phyloP scores from a whole-genome alignment of 2,888 invertebrate genomes.

The Sinentomon sp. region DNA sequence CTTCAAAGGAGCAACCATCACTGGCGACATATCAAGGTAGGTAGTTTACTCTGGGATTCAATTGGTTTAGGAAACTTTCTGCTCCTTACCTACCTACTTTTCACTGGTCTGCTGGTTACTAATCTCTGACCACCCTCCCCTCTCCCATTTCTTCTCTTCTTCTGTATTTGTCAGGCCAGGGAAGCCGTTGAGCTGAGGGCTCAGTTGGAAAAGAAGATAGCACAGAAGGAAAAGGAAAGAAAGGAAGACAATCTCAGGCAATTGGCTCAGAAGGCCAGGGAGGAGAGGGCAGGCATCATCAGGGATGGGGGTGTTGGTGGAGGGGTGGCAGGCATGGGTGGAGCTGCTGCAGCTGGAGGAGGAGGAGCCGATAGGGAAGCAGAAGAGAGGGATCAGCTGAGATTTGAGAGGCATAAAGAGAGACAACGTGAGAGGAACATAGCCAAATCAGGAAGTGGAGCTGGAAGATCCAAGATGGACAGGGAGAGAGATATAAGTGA shows the following conservation, averaged over 20 bases:
- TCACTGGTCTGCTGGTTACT: background rate
- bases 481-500: slow-evolving; percentile 92
- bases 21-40: too few relatives aligned
- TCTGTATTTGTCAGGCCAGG: slow-evolving; percentile 30
- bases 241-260: slow-evolving; percentile 80
- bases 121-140: background rate
- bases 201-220: slow-evolving; percentile 78
- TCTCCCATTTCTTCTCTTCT: background rate
- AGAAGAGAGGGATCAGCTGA: slow-evolving; percentile 52
- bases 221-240: slow-evolving; percentile 92
- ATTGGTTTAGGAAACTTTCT: too few relatives aligned
- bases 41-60: too few relatives aligned
- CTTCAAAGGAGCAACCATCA: too few relatives aligned
- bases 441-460: slow-evolving; percentile 39
- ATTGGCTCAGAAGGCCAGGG: slow-evolving; percentile 80
- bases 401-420: slow-evolving; percentile 71
- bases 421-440: slow-evolving; percentile 76
- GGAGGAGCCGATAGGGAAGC: slow-evolving; percentile 31
- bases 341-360: slow-evolving; percentile 7
- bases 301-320: slow-evolving; percentile 21
- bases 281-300: slow-evolving; percentile 65
- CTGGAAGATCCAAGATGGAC: slow-evolving; percentile 23
- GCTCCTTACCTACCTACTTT: too few relatives aligned
- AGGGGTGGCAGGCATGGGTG: slow-evolving; percentile 1
- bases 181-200: slow-evolving; percentile 93